phyloP scores from a whole-genome alignment of 64 coral and sea anemone species.

The Pocillopora damicornis region DNA sequence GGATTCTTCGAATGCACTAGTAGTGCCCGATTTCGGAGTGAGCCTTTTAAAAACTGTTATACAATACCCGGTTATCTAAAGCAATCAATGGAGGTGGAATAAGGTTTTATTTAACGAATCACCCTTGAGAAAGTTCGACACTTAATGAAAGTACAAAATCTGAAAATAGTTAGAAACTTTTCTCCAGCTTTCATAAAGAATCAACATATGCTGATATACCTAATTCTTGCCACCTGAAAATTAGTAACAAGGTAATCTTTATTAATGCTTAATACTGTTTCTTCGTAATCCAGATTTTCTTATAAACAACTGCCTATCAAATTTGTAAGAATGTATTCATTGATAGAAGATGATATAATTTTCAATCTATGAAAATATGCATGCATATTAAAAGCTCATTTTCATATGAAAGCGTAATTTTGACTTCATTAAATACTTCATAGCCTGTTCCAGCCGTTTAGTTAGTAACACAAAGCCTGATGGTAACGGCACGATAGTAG shows the following conservation, averaged over 20 bases:
- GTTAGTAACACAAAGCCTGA: too few species aligned
- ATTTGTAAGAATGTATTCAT: conserved; percentile 15
- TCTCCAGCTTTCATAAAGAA: too few species aligned
- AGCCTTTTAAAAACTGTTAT: too few species aligned
- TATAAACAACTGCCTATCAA: conserved; percentile 16
- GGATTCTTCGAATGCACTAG: too few species aligned
- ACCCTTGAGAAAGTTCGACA: too few species aligned
- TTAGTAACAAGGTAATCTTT: neutral
- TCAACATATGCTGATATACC: neutral
- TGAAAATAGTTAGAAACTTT: too few species aligned
- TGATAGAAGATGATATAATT: conserved; percentile 1
- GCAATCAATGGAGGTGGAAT: too few species aligned
- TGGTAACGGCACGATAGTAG: too few species aligned
- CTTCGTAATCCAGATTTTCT: neutral
- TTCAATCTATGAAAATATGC: conserved; percentile 23
- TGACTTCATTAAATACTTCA: conserved; percentile 25
- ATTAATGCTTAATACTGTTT: neutral
- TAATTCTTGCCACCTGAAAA: neutral
- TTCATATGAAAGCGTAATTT: neutral
- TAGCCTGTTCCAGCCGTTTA: neutral
- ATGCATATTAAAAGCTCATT: conserved; percentile 21
- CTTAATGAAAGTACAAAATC: too few species aligned
- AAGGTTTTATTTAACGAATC: too few species aligned
- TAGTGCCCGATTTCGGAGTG: too few species aligned
- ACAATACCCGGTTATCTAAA: too few species aligned